Evolutionary conservation across 2,797 vertebrate genomes (phyloP).

Genomic region (Petrocephalus schoutedeni): DNA sequence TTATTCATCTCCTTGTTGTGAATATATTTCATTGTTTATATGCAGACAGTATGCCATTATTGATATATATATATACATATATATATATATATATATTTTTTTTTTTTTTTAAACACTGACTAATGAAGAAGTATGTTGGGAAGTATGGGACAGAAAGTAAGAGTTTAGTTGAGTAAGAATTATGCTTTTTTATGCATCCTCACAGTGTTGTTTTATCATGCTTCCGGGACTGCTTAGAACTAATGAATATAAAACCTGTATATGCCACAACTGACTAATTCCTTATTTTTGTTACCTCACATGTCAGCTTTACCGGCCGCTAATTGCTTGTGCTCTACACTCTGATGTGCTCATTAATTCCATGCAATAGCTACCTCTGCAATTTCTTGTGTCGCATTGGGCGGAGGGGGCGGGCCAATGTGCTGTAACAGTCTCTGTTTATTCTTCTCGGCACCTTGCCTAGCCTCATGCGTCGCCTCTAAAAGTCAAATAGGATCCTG

Average conservation of each 20-base stretch:
- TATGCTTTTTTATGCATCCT: constrained; percentile 44
- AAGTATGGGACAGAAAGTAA: constrained; percentile 36
- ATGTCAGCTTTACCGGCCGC: constrained; percentile 46
- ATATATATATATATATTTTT: too few species aligned
- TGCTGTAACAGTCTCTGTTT: constrained; percentile 33
- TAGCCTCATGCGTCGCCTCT: constrained; percentile 41
- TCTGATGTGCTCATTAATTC: constrained; percentile 63
- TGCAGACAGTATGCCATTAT: constrained; percentile 36
- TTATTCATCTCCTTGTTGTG: constrained; percentile 21
- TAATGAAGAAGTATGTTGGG: constrained; percentile 41
- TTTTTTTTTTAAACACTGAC: constrained; percentile 47
- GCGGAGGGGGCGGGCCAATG: constrained; percentile 25
- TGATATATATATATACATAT: neutral
- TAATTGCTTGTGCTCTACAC: constrained; percentile 64
- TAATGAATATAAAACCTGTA: constrained; percentile 34
- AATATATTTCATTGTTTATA: constrained; percentile 49
- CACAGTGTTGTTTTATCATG: constrained; percentile 33
- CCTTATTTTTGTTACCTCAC: constrained; percentile 49
- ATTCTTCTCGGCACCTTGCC: constrained; percentile 39
- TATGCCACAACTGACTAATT: constrained; percentile 46
- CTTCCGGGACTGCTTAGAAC: constrained; percentile 31
- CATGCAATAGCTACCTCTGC: constrained; percentile 49
- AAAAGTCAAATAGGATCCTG: constrained; percentile 58
- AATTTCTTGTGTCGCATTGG: constrained; percentile 45
- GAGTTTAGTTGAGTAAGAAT: constrained; percentile 40